phyloP scores from a whole-genome alignment of 2,797 vertebrate genomes.

The Coregonus ussuriensis region DNA sequence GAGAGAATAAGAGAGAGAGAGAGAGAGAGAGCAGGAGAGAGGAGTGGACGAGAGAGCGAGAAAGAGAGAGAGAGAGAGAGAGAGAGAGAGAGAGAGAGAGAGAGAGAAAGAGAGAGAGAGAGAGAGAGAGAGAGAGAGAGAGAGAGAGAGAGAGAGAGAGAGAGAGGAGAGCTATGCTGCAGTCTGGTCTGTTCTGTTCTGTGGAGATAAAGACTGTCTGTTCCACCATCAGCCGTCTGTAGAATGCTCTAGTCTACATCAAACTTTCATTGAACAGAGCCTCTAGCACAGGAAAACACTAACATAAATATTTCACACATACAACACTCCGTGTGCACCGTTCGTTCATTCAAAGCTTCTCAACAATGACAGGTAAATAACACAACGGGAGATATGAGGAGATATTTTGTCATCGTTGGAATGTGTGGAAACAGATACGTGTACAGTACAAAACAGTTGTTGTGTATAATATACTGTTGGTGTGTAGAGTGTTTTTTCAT shows the following conservation, averaged over 20 bases:
- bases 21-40: neutral
- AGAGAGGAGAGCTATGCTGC: neutral
- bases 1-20: too few relatives aligned
- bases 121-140: neutral
- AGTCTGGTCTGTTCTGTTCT: conserved; percentile 28
- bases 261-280: conserved; percentile 47
- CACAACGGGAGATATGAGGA: neutral
- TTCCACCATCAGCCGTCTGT: conserved; percentile 39
- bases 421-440: neutral
- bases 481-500: neutral
- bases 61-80: neutral
- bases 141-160: neutral
- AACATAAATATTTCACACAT: conserved; percentile 23
- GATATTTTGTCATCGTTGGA: neutral
- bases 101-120: neutral
- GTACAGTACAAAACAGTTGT: neutral
- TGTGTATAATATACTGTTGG: neutral
- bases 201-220: conserved; percentile 45
- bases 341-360: neutral
- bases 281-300: conserved; percentile 13
- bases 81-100: neutral
- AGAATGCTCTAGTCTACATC: conserved; percentile 29
- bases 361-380: neutral
- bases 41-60: neutral
- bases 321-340: neutral